These are phyloP conservation scores for Nebria brevicollis DNA, from an alignment of 2,888 invertebrate species.

Conservation along the genomic window DNA sequence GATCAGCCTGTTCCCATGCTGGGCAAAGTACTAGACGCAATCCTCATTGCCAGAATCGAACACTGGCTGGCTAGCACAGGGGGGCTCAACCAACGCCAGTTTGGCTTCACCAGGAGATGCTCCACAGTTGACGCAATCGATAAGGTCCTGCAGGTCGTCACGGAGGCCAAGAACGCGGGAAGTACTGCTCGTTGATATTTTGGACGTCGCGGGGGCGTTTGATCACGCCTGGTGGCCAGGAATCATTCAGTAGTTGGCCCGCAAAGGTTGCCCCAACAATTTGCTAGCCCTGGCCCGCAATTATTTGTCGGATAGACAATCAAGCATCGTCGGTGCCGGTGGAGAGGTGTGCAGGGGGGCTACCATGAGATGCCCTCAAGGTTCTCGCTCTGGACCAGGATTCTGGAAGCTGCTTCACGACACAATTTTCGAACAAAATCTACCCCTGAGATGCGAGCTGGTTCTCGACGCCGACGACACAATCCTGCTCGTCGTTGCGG, in stretches of 20 bases:
- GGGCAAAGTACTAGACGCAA: conserved; percentile 33
- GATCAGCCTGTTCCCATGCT: conserved; percentile 37
- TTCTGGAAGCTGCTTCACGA: conserved; percentile 38
- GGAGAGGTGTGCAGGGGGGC: conserved; percentile 13
- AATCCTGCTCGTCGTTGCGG: conserved; percentile 12
- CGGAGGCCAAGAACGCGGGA: conserved; percentile 21
- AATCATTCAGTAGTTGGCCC: conserved; percentile 43
- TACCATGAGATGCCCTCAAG: conserved; percentile 41
- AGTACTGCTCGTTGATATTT: conserved; percentile 45
- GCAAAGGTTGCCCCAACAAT: conserved; percentile 47
- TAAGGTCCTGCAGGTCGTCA: background rate
- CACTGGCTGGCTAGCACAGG: background rate
- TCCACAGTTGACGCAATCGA: conserved; percentile 39
- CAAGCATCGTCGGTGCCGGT: background rate
- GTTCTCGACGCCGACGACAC: conserved; percentile 48
- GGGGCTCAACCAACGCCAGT: conserved; percentile 23
- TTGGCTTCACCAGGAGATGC: conserved; percentile 29
- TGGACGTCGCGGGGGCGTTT: conserved; percentile 52
- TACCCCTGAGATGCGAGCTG: conserved; percentile 36
- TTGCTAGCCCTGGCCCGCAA: conserved; percentile 12
- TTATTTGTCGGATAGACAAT: conserved; percentile 14
- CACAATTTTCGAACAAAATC: conserved; percentile 14
- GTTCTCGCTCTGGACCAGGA: conserved; percentile 38
- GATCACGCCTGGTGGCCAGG: conserved; percentile 55
- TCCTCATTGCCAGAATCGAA: conserved; percentile 26